phyloP scores from a whole-genome alignment of 37 sponge, comb jelly and placozoan genomes.

The Ianthella basta region DNA sequence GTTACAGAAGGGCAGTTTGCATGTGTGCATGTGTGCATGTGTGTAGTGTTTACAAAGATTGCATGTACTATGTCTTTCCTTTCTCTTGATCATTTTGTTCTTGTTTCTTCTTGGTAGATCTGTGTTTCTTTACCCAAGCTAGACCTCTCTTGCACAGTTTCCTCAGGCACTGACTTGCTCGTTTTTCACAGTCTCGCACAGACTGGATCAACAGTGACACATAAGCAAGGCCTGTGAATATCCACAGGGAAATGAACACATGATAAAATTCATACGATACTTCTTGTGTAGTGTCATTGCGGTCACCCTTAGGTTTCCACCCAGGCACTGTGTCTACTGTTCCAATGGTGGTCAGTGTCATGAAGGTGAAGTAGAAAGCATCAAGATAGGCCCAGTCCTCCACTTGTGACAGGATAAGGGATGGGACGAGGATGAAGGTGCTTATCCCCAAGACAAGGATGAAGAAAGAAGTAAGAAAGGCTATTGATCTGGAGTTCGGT shows the following conservation, averaged over 20 bases:
- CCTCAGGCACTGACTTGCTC: too few species aligned
- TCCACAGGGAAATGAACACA: background rate
- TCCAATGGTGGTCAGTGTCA: slow-evolving; percentile 51
- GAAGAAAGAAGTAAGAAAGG: background rate
- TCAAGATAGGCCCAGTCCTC: slow-evolving; percentile 58
- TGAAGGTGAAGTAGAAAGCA: slow-evolving; percentile 36
- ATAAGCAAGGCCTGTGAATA: background rate
- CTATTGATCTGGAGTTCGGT: too few species aligned
- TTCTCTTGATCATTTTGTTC: too few species aligned
- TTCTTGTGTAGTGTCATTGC: too few species aligned
- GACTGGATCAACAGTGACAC: background rate
- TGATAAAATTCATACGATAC: background rate
- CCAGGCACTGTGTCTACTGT: slow-evolving; percentile 27
- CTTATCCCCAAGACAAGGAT: slow-evolving; percentile 18
- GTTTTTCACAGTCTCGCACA: background rate
- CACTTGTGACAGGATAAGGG: slow-evolving; percentile 44
- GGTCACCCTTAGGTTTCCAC: background rate
- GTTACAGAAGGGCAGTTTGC: too few species aligned
- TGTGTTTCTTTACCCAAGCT: too few species aligned
- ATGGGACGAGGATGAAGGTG: slow-evolving; percentile 64
- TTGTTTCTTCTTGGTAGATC: too few species aligned
- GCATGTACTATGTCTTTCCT: too few species aligned
- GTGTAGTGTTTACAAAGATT: too few species aligned
- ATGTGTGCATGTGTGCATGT: too few species aligned
- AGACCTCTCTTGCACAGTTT: too few species aligned